phyloP scores from a whole-genome alignment of 2,888 invertebrate genomes.

The Pseudoips prasinana region DNA sequence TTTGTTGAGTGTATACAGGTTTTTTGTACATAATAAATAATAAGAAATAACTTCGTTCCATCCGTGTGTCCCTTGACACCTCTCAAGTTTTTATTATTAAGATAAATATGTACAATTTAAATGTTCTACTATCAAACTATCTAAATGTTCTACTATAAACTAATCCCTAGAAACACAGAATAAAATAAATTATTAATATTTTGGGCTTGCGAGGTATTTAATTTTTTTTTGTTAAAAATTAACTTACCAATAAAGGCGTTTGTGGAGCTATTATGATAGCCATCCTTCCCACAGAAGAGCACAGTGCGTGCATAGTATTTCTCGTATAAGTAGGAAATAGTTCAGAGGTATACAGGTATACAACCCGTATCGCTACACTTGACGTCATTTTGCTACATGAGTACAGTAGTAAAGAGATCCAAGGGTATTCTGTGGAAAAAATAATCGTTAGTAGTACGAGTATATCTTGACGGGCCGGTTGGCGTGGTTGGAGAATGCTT shows the following conservation, averaged over 20 bases:
- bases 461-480: neutral
- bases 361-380: constrained; percentile 35
- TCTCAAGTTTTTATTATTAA: too few species aligned
- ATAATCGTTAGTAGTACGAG: neutral
- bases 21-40: too few species aligned
- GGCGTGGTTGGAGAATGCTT: too few species aligned
- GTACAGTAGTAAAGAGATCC: constrained; percentile 35
- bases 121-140: too few species aligned
- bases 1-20: too few species aligned
- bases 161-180: too few species aligned
- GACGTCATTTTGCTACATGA: constrained; percentile 36
- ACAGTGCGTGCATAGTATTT: constrained; percentile 48
- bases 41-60: too few species aligned
- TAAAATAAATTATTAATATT: neutral
- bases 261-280: constrained; percentile 48
- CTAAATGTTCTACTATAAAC: too few species aligned
- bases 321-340: constrained; percentile 50
- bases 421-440: constrained; percentile 12
- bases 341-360: constrained; percentile 49
- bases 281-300: constrained; percentile 45
- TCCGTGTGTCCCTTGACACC: too few species aligned
- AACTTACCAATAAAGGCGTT: constrained; percentile 54
- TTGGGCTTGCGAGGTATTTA: too few species aligned
- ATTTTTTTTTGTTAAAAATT: too few species aligned
- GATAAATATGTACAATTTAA: too few species aligned